Percentiles rank a stretch among this genome's conserved stretches.
phyloP scores from a whole-genome alignment of 2,113 vertebrate genomes.

The Ammodramus savannarum region DNA sequence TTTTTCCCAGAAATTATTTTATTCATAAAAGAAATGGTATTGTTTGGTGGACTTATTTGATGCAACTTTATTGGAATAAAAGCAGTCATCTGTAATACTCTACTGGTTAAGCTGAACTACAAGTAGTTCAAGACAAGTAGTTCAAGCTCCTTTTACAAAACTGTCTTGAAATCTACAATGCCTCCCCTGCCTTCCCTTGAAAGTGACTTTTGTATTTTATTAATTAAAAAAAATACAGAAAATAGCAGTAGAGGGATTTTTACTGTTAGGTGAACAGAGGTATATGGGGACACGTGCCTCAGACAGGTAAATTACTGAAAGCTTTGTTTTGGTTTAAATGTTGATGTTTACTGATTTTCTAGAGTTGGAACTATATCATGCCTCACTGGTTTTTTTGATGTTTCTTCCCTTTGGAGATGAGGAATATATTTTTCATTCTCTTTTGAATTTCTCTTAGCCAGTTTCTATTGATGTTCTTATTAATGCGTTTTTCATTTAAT shows the following conservation, averaged over 20 bases:
- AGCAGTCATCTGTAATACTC: not conserved
- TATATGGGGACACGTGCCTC: not conserved
- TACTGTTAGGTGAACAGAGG: not conserved
- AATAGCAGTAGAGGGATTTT: not conserved
- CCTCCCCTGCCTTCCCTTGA: rapidly evolving
- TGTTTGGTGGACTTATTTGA: not conserved
- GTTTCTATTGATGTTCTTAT: not conserved
- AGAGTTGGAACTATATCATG: not conserved
- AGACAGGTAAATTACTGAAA: not conserved
- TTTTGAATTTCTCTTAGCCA: not conserved
- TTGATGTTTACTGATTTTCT: not conserved
- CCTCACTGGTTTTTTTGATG: not conserved
- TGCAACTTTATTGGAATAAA: not conserved
- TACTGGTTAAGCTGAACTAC: not conserved
- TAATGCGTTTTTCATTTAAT: not conserved
- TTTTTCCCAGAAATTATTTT: not conserved
- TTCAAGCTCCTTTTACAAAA: not conserved
- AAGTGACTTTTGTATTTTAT: not conserved
- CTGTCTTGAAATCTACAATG: not conserved
- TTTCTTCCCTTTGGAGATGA: not conserved
- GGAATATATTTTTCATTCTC: not conserved
- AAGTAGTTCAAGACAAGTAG: not conserved
- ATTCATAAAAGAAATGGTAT: not conserved
- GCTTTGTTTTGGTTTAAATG: not conserved
- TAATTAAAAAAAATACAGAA: not conserved